Conservation (phyloP, 2,113 vertebrate genomes). For the Rhea americana region DNA sequence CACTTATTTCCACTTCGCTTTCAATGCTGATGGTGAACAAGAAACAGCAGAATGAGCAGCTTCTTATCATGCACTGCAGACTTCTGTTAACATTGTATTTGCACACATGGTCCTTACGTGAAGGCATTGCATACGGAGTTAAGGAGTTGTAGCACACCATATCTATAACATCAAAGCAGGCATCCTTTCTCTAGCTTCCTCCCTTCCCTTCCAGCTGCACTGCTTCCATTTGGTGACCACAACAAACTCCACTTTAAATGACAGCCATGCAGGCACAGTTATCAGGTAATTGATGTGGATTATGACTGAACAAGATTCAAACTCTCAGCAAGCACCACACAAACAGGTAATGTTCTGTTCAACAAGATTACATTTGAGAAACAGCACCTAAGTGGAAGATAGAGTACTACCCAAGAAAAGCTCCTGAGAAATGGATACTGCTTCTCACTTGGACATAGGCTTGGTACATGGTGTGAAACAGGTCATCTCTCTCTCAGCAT, state of each 20-base stretch:
- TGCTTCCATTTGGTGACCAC: neutral
- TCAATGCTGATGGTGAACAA: neutral
- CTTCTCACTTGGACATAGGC: neutral
- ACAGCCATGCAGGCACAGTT: neutral
- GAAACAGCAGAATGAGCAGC: neutral
- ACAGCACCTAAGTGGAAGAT: neutral
- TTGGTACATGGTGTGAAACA: neutral
- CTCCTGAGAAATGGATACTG: neutral
- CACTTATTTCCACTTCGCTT: neutral
- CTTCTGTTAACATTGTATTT: neutral
- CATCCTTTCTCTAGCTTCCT: neutral
- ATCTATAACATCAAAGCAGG: neutral
- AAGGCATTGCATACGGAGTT: fast-evolving
- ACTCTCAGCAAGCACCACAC: neutral
- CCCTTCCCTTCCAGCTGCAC: neutral
- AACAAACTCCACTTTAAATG: neutral
- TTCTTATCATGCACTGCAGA: neutral
- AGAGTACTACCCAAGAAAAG: neutral
- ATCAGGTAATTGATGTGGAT: neutral
- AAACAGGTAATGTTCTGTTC: neutral
- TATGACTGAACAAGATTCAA: fast-evolving
- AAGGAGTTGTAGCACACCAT: neutral
- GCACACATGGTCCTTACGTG: neutral
- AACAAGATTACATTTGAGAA: too few relatives aligned
- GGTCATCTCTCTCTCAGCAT: neutral